These are phyloP conservation scores for Oreonectes daqikongensis DNA, from an alignment of 2,797 vertebrate species.

Conservation along the genomic window DNA sequence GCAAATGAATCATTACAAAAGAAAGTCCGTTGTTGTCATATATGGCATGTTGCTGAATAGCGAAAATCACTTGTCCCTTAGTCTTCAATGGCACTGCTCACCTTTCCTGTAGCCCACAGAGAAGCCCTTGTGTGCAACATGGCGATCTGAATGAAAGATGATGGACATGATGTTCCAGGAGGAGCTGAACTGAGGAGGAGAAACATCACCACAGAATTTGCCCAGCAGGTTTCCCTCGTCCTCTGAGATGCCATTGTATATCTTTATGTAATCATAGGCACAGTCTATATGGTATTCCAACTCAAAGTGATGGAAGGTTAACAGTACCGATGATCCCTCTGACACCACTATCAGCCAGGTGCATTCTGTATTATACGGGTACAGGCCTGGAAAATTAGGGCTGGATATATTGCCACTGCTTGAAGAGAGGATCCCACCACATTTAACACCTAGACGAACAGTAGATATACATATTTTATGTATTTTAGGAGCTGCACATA, in stretches of 20 bases:
- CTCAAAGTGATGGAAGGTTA: slow-evolving; percentile 91
- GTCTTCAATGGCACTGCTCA: slow-evolving; percentile 58
- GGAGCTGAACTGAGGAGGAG: slow-evolving; percentile 89
- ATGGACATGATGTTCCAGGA: slow-evolving; percentile 97
- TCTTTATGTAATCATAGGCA: slow-evolving; percentile 92
- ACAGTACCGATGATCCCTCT: slow-evolving; percentile 90
- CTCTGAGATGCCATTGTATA: slow-evolving; percentile 89
- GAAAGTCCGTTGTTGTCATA: not conserved
- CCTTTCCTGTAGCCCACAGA: slow-evolving; percentile 90
- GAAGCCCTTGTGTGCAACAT: slow-evolving; percentile 90
- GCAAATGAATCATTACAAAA: not conserved
- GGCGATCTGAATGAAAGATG: slow-evolving; percentile 92
- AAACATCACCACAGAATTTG: slow-evolving; percentile 86
- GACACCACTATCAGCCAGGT: slow-evolving; percentile 94
- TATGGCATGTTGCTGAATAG: too few relatives aligned
- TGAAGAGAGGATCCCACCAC: slow-evolving; percentile 89
- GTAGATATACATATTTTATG: slow-evolving; percentile 33
- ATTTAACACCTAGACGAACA: slow-evolving; percentile 88
- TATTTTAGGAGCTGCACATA: too few relatives aligned
- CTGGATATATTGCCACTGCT: slow-evolving; percentile 90
- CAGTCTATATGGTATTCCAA: slow-evolving; percentile 89
- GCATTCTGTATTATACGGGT: slow-evolving; percentile 92
- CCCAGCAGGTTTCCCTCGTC: slow-evolving; percentile 93
- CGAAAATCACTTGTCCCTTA: not conserved
- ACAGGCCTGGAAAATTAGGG: slow-evolving; percentile 92